Conservation (phyloP, 2,888 invertebrate species). For the Trachelus stipa region DNA sequence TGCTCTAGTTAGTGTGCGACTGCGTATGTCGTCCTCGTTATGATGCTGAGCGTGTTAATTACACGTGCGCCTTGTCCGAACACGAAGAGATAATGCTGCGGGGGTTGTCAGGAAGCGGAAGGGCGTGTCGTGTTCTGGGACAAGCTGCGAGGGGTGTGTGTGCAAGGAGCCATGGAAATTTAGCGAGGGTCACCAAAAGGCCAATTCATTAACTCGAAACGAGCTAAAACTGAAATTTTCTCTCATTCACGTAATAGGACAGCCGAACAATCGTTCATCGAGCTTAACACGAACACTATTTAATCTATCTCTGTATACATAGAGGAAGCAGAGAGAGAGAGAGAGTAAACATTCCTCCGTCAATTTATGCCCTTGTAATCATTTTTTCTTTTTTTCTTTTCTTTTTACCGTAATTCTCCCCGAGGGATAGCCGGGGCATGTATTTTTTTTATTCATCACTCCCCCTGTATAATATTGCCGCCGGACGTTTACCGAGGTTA, state of each 20-base stretch:
- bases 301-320: too few relatives aligned
- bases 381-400: neutral
- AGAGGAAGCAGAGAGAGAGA: too few relatives aligned
- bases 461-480: neutral
- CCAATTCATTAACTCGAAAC: neutral
- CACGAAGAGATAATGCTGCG: constrained; percentile 51
- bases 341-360: neutral
- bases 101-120: constrained; percentile 29
- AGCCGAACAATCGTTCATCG: too few relatives aligned
- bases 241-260: too few relatives aligned
- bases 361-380: neutral
- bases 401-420: neutral
- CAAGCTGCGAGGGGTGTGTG: neutral
- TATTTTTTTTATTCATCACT: neutral
- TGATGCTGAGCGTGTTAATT: constrained; percentile 52
- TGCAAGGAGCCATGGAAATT: neutral
- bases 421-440: neutral
- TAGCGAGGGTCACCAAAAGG: neutral
- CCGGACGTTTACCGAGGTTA: neutral
- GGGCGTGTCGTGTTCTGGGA: constrained; percentile 52
- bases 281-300: too few relatives aligned
- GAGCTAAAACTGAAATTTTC: neutral
- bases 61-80: constrained; percentile 55
- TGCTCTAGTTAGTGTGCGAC: constrained; percentile 52
- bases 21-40: constrained; percentile 44